Conservation (phyloP, 2,113 vertebrate species). For the Ia io region DNA sequence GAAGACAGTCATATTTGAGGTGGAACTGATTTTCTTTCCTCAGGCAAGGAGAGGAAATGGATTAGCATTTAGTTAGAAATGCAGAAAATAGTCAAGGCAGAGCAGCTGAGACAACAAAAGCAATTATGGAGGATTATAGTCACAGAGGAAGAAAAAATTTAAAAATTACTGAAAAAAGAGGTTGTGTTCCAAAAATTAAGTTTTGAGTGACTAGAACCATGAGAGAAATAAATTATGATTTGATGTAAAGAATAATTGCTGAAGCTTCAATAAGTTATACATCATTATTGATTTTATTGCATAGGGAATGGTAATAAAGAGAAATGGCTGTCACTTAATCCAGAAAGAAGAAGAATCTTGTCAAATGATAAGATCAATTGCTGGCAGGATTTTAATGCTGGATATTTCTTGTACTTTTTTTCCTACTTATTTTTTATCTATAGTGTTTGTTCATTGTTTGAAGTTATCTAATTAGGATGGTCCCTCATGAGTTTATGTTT, state of each 20-base stretch:
- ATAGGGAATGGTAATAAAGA: neutral
- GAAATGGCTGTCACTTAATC: slow-evolving; percentile 15
- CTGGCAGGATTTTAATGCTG: slow-evolving; percentile 34
- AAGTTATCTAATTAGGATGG: slow-evolving; percentile 51
- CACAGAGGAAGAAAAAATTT: neutral
- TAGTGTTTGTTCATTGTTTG: slow-evolving; percentile 39
- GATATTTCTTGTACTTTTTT: neutral
- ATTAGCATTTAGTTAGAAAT: slow-evolving; percentile 46
- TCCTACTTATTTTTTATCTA: neutral
- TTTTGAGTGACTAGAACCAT: neutral
- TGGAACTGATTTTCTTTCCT: neutral
- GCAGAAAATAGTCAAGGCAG: neutral
- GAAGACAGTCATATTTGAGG: slow-evolving; percentile 5
- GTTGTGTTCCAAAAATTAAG: neutral
- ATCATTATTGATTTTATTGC: neutral
- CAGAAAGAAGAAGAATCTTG: slow-evolving; percentile 20
- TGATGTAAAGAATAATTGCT: neutral
- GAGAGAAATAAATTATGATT: neutral
- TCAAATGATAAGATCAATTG: neutral
- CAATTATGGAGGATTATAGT: neutral
- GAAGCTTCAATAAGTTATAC: neutral
- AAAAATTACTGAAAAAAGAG: neutral
- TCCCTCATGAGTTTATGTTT: neutral
- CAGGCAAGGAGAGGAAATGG: slow-evolving; percentile 4
- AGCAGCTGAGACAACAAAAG: slow-evolving; percentile 12